Percentiles rank a stretch among this genome's conserved stretches.
Evolutionary conservation across 2,888 invertebrate species (phyloP).

Genomic region (Vandiemenella viatica): DNA sequence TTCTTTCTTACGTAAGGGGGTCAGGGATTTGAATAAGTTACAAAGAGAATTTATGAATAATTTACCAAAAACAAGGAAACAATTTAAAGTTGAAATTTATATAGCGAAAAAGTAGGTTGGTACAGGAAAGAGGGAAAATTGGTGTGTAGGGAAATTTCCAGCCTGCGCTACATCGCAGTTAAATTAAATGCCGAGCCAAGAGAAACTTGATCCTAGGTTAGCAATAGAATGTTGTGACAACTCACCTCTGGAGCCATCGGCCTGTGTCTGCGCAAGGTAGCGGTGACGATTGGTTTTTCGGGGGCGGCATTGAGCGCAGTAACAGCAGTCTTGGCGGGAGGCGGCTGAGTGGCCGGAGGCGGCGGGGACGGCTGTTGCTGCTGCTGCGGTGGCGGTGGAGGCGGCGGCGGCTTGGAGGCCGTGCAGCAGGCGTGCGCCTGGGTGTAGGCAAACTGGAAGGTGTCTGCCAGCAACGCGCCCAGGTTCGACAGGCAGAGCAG

Average conservation of each 20-base stretch:
- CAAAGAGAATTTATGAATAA: no score
- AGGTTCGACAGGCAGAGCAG: conserved; percentile 72
- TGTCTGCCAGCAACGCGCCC: conserved; percentile 63
- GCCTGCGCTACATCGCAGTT: no score
- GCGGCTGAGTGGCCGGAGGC: conserved; percentile 5
- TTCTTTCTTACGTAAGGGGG: no score
- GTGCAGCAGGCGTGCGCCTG: conserved; percentile 29
- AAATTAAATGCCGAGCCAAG: no score
- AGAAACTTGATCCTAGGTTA: no score
- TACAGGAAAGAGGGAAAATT: no score
- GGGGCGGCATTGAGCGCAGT: neutral
- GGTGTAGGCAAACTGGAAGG: conserved; percentile 52
- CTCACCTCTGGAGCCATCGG: conserved; percentile 20
- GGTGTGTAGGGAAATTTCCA: no score
- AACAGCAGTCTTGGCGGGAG: neutral
- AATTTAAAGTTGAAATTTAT: no score
- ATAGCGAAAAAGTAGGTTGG: no score
- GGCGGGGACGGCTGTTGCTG: neutral
- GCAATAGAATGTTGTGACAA: no score
- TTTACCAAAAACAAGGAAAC: no score
- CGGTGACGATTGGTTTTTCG: neutral
- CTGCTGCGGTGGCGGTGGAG: conserved; percentile 10
- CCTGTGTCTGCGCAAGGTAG: neutral
- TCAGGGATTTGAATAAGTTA: no score
- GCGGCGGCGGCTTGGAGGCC: conserved; percentile 25